Conservation (phyloP, 2,113 vertebrate genomes). For the Labeo catla region DNA sequence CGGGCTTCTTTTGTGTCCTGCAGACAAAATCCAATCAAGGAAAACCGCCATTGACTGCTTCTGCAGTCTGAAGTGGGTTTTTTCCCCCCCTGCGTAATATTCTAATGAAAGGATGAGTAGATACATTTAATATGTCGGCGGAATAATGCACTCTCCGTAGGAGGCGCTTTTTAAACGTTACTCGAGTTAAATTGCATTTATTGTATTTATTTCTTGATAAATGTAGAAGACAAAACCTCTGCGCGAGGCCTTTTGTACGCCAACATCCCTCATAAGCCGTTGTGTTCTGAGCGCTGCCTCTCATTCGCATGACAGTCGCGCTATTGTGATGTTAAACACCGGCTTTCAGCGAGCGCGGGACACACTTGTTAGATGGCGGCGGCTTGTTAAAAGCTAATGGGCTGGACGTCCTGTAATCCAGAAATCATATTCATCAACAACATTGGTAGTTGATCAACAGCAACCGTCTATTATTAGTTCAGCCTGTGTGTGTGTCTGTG, state of each 20-base stretch:
- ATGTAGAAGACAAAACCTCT: conserved; percentile 79
- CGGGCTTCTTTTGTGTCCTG: conserved; percentile 96
- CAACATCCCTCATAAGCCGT: conserved; percentile 70
- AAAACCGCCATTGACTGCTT: conserved; percentile 91
- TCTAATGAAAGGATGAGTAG: conserved; percentile 93
- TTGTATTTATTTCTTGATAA: conserved; percentile 79
- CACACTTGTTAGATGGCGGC: background rate
- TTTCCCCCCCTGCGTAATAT: conserved; percentile 49
- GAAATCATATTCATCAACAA: conserved; percentile 33
- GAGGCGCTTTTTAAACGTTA: conserved; percentile 85
- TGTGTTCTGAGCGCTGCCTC: conserved; percentile 23
- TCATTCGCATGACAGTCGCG: conserved; percentile 42
- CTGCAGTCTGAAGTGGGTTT: conserved; percentile 85
- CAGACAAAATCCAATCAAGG: conserved; percentile 99
- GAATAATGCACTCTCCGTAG: conserved; percentile 83
- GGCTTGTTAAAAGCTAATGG: conserved; percentile 32
- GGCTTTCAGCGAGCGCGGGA: conserved; percentile 37
- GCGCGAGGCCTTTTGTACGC: conserved; percentile 61
- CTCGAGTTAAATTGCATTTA: conserved; percentile 85
- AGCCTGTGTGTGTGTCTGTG: background rate
- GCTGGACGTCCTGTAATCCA: conserved; percentile 25
- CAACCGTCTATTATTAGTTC: background rate
- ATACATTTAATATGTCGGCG: conserved; percentile 89
- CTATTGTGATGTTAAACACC: conserved; percentile 57
- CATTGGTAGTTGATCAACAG: background rate